These are phyloP conservation scores for Drosophila orosa DNA, from an alignment of 1,140 invertebrate genomes.

Conservation along the genomic window DNA sequence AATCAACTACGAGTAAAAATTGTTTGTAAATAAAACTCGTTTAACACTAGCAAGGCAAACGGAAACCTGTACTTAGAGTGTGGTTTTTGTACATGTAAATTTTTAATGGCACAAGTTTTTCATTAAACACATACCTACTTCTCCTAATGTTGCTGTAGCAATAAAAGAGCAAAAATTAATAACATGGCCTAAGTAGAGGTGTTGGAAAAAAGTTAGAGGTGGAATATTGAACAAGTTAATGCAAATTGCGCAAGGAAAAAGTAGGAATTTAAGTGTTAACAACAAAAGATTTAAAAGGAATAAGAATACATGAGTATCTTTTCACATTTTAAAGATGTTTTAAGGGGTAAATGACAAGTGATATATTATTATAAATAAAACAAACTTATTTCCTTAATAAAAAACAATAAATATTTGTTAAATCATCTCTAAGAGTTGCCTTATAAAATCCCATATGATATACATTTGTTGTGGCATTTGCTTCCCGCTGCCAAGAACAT, in stretches of 20 bases:
- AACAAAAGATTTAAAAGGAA: background rate
- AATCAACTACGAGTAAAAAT: slow-evolving; percentile 61
- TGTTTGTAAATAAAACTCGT: slow-evolving; percentile 81
- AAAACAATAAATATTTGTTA: background rate
- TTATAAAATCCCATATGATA: slow-evolving; percentile 23
- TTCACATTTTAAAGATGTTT: background rate
- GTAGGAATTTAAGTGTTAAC: background rate
- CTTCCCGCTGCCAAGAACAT: slow-evolving; percentile 33
- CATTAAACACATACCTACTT: slow-evolving; percentile 49
- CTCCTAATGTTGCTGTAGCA: slow-evolving; percentile 19
- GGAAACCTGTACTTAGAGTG: slow-evolving; percentile 49
- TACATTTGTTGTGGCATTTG: background rate
- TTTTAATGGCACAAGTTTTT: slow-evolving; percentile 80
- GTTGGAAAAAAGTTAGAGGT: slow-evolving; percentile 13
- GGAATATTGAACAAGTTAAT: slow-evolving; percentile 18
- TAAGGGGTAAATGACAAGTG: background rate
- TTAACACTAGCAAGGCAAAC: slow-evolving; percentile 42
- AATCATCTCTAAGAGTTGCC: background rate
- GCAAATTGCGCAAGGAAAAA: slow-evolving; percentile 32
- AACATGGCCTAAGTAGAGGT: slow-evolving; percentile 20
- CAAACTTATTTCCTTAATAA: background rate
- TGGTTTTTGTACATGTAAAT: slow-evolving; percentile 61
- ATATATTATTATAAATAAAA: background rate
- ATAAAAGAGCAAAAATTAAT: slow-evolving; percentile 27
- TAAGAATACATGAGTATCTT: background rate